Evolutionary conservation across 2,113 vertebrate species (phyloP), one percentile per base, ranked within the genome.

Genomic region (Hiodon alosoides): DNA sequence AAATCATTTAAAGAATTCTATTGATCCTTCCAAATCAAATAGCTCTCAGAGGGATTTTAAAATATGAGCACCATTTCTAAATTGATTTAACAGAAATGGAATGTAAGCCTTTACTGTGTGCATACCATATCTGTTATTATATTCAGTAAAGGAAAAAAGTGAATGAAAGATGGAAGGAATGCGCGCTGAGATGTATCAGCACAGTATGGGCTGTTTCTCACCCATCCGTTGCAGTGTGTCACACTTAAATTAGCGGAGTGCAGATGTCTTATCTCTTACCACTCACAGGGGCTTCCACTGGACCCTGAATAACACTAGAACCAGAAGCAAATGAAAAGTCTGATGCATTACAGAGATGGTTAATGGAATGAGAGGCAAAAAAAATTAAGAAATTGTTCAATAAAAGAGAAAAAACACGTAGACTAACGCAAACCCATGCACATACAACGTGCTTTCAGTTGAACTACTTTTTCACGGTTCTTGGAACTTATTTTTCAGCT

Each of bases 401-500:
- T 31, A 31, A 31, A 31, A 31, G 31, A 31, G 31, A 31, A 31
- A 31, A 31, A 31, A 31, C 31, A 31, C 31, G 31, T 31, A 31
- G 31, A 31, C 31, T 31, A 31, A 31, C n/a, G n/a, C n/a, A n/a
- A n/a, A n/a, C n/a, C n/a, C n/a, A n/a, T n/a, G n/a, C n/a, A n/a
- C n/a, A n/a, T 31, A 31, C 31, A 31, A 31, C 59, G 10, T 5
- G 59, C 59, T 60, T 10, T 60, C 4, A 60, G n/a, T 60, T n/a
- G 59, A 31, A 47, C 9, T 16, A 62, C 51, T 11, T 72, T 62
- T 62, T 62, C 59, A 53, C 8, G 61, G 7, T 52, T 72, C 46
- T 31, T 72, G 58, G 47, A 72, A 61, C 47, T 7, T 66, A 54
- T 74, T 54, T 64, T 50, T 52, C 65, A 65, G 61, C 61, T 65